Evolutionary conservation across 2,888 invertebrate genomes (phyloP).

Genomic region (Caenorhabditis angaria): DNA sequence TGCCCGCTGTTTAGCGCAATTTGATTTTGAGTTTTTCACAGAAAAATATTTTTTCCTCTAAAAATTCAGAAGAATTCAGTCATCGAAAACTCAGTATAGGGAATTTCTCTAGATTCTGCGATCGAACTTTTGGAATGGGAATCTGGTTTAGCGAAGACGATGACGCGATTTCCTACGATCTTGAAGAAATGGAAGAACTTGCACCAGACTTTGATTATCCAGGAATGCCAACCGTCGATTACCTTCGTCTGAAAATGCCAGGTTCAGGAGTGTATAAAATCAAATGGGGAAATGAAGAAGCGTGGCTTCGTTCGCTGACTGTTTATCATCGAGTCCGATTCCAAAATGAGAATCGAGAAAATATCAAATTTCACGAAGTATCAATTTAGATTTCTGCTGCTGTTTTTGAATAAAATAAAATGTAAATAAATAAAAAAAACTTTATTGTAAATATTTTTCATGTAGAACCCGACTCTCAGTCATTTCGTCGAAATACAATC

Average conservation of each 20-base stretch:
- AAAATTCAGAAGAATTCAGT: too few relatives aligned
- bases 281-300: constrained; percentile 61
- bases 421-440: neutral
- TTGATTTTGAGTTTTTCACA: too few relatives aligned
- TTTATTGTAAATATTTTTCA: neutral
- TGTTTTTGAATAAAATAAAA: neutral
- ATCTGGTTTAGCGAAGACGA: constrained; percentile 51
- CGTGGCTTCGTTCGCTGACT: constrained; percentile 59
- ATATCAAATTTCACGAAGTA: constrained; percentile 21
- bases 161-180: constrained; percentile 14
- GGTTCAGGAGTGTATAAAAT: constrained; percentile 56
- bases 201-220: constrained; percentile 59
- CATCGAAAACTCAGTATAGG: neutral
- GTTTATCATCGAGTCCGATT: constrained; percentile 57
- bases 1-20: too few relatives aligned
- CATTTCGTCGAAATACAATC: constrained; percentile 45
- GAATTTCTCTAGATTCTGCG: constrained; percentile 48
- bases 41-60: too few relatives aligned
- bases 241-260: constrained; percentile 45
- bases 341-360: constrained; percentile 44
- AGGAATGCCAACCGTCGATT: constrained; percentile 64
- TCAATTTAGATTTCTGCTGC: neutral
- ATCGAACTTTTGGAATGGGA: constrained; percentile 63
- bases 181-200: constrained; percentile 53
- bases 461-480: constrained; percentile 11